A percentile compares a stretch with the other conserved stretches of the same genome.
Evolutionary conservation across 1,140 invertebrate genomes (phyloP).

Genomic region (Euura lappo): DNA sequence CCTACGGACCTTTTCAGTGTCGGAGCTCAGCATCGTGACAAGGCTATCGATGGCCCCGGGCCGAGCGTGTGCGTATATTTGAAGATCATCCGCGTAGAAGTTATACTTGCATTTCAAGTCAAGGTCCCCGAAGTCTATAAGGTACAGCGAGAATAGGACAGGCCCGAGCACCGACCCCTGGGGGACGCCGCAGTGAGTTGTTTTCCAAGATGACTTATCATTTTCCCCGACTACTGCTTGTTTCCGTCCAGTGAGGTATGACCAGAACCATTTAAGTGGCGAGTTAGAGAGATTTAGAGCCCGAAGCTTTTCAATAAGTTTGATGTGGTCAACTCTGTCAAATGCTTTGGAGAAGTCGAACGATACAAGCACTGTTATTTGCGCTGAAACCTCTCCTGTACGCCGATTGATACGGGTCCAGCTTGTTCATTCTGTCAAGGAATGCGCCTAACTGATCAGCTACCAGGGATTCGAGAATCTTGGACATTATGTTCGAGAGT

Average conservation of each 20-base stretch:
- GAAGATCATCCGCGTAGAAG: constrained; percentile 8
- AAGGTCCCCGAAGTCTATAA: neutral
- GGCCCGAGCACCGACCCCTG: neutral
- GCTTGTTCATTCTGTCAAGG: no score
- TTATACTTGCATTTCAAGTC: no score
- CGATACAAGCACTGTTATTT: no score
- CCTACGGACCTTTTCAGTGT: no score
- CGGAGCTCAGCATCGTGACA: no score
- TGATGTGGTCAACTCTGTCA: neutral
- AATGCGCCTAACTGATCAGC: no score
- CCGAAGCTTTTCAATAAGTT: neutral
- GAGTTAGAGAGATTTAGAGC: neutral
- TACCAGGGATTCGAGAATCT: no score
- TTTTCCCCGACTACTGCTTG: neutral
- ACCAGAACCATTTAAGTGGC: neutral
- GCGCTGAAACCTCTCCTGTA: no score
- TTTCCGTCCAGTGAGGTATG: neutral
- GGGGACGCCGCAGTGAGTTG: neutral
- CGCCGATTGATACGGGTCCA: no score
- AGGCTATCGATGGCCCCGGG: neutral
- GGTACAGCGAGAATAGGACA: neutral
- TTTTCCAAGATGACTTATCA: neutral
- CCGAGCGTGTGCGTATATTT: neutral
- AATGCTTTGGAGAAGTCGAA: no score
- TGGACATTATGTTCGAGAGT: no score